Evolutionary conservation across 2,113 vertebrate species (phyloP), one percentile per base, ranked within the genome.

Genomic region (Oryzias celebensis): DNA sequence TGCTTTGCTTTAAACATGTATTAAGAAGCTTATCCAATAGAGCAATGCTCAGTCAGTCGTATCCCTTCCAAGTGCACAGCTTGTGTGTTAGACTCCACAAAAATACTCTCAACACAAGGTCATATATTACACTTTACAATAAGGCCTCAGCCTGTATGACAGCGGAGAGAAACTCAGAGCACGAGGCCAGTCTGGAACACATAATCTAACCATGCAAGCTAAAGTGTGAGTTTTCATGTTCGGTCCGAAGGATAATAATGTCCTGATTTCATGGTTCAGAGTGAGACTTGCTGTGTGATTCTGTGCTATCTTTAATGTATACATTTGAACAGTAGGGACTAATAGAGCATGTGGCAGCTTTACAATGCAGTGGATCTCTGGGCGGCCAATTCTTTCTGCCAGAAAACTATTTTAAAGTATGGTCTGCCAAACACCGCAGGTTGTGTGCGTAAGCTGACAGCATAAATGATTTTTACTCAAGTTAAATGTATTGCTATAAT

Each of bases 341-440:
- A 88, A 86, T 84, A 88, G 85, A 88, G 79, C 87, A 88, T 87
- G 81, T 72, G 76, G 85, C 85, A 85, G 84, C 78, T 87, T 87
- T 84, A 87, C 84, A 89, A 88, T 80, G 79, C 77, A 73, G 54
- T 66, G 73, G 66, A 81, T 75, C 81, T 78, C 77, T 73, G 83
- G 84, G 85, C 77, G 84, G 87, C 68, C 79, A 59, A 70, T 68
- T 75, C 61, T 68, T 67, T 81, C 73, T 82, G 70, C 72, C 74
- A 82, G 81, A 73, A 76, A 61, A 81, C 68, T 79, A 60, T 76
- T 46, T 68, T 77, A 77, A 87, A 85, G 81, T 62, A 80, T 77
- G 59, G 49, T 63, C 71, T 84, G 84, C 80, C 82, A 86, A 87
- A 80, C 77, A 74, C 62, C 43, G 61, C 52, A 68, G 58, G 46